A percentile compares a stretch with the other conserved stretches of the same genome.
phyloP scores from a whole-genome alignment of 2,888 invertebrate species.

The Syrphus vitripennis region DNA sequence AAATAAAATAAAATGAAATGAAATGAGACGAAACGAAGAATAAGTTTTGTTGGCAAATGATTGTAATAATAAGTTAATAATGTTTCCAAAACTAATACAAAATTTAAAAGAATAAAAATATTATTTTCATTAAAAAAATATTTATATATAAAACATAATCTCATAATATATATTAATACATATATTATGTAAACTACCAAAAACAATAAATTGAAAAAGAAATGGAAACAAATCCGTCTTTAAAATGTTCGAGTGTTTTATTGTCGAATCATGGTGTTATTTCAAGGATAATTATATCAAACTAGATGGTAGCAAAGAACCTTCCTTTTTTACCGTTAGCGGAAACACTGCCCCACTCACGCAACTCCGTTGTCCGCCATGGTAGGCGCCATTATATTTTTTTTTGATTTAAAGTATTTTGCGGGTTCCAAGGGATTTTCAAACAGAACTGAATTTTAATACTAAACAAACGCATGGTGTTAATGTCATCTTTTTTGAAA shows the following conservation, averaged over 20 bases:
- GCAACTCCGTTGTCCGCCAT: too few relatives aligned
- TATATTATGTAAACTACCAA: constrained; percentile 66
- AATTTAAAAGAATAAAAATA: constrained; percentile 4
- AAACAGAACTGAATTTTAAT: too few relatives aligned
- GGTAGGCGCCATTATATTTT: too few relatives aligned
- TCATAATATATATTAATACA: constrained; percentile 46
- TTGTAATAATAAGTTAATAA: constrained; percentile 44
- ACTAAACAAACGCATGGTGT: too few relatives aligned
- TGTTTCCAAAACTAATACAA: constrained; percentile 50
- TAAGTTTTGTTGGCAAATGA: constrained; percentile 38
- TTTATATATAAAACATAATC: constrained; percentile 40
- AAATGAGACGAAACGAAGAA: not conserved
- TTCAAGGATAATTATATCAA: not conserved
- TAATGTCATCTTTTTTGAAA: too few relatives aligned
- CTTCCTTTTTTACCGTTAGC: too few relatives aligned
- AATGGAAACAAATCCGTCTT: constrained; percentile 28
- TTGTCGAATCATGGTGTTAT: not conserved
- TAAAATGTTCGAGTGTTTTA: not conserved
- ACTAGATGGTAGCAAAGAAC: too few relatives aligned
- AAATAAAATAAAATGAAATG: not conserved
- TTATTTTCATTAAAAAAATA: constrained; percentile 23
- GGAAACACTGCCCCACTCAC: too few relatives aligned
- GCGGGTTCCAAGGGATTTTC: too few relatives aligned
- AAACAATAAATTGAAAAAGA: constrained; percentile 61
- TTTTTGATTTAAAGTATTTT: too few relatives aligned